Conservation (phyloP, 2,888 invertebrate species). For the Cephus pygmeus region DNA sequence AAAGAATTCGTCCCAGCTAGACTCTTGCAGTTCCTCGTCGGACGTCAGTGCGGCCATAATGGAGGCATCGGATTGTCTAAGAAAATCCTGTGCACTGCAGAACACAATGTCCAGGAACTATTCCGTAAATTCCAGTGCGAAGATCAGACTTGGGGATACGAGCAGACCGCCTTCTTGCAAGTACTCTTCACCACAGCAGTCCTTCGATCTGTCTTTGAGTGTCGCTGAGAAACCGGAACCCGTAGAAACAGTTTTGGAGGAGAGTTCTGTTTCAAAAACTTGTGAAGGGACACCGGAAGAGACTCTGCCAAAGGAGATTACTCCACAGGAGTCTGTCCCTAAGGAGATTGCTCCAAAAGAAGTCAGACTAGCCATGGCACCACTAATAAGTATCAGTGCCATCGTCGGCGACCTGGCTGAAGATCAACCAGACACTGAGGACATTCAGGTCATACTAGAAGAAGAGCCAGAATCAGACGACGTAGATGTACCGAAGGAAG, state of each 20-base stretch:
- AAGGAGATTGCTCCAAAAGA: constrained; percentile 6
- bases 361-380: constrained; percentile 62
- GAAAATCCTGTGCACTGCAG: constrained; percentile 73
- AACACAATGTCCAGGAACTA: constrained; percentile 72
- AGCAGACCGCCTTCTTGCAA: constrained; percentile 66
- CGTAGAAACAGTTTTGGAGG: neutral
- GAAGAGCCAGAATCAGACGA: constrained; percentile 71
- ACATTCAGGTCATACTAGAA: constrained; percentile 56
- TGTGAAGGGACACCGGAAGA: neutral
- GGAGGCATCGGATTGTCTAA: constrained; percentile 72
- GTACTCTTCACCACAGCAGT: constrained; percentile 63
- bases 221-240: constrained; percentile 31
- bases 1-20: constrained; percentile 76
- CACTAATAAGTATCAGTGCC: constrained; percentile 80
- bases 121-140: constrained; percentile 62
- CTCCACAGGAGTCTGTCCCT: neutral
- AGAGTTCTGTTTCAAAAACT: neutral
- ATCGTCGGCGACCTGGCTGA: constrained; percentile 72
- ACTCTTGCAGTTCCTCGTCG: constrained; percentile 80
- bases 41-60: constrained; percentile 74
- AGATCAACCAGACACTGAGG: constrained; percentile 26
- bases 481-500: constrained; percentile 44
- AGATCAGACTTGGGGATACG: constrained; percentile 61
- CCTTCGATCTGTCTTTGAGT: constrained; percentile 66
- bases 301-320: neutral